These are phyloP conservation scores for Boloria selene DNA, from an alignment of 2,888 invertebrate species.

Conservation along the genomic window DNA sequence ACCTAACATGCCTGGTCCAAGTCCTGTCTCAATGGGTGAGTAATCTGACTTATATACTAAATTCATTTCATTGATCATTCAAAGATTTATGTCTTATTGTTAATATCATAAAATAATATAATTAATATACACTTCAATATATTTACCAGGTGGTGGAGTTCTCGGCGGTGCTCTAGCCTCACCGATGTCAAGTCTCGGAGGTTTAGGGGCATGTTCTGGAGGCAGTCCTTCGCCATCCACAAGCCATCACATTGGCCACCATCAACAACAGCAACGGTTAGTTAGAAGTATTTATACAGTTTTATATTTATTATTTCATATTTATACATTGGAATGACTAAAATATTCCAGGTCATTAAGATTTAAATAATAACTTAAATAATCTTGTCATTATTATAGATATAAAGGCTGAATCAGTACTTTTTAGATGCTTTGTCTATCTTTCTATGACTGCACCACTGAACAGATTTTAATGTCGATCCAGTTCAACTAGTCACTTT, in stretches of 20 bases:
- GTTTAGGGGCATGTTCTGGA: slow-evolving; percentile 74
- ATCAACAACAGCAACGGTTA: slow-evolving; percentile 79
- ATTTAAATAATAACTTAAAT: too few species aligned
- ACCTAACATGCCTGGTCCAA: slow-evolving; percentile 83
- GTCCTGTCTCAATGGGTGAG: slow-evolving; percentile 75
- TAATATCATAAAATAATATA: neutral
- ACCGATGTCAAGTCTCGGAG: slow-evolving; percentile 69
- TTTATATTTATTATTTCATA: too few species aligned
- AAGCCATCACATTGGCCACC: slow-evolving; percentile 80
- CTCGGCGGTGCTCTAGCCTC: slow-evolving; percentile 72
- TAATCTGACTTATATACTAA: slow-evolving; percentile 27
- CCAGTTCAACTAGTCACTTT: too few species aligned
- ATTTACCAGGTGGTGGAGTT: slow-evolving; percentile 53
- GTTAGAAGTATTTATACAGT: slow-evolving; percentile 5
- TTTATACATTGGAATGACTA: too few species aligned
- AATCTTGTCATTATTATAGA: too few species aligned
- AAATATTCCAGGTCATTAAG: too few species aligned
- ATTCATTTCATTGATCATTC: too few species aligned
- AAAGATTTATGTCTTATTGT: neutral
- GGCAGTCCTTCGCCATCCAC: slow-evolving; percentile 86
- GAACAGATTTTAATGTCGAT: too few species aligned
- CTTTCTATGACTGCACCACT: too few species aligned
- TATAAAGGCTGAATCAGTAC: too few species aligned
- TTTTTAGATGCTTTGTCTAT: too few species aligned
- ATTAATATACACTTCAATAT: too few species aligned